Evolutionary conservation across 2,113 vertebrate species (phyloP).

Genomic region (Peromyscus maniculatus): DNA sequence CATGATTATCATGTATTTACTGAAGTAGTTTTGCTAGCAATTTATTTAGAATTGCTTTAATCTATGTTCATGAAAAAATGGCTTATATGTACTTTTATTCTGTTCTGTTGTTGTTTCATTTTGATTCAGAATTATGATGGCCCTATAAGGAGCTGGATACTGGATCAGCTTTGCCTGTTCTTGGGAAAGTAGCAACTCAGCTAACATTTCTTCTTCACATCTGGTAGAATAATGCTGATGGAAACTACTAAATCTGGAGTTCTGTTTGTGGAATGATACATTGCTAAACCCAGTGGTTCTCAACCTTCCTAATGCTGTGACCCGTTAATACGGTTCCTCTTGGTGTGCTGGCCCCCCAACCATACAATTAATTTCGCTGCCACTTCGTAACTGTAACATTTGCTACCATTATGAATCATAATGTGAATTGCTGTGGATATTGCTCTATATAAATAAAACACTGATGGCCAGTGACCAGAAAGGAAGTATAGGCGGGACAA

Average conservation of each 20-base stretch:
- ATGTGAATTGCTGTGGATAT: neutral
- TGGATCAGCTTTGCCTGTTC: neutral
- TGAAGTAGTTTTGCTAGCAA: constrained; percentile 24
- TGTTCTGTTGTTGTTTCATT: neutral
- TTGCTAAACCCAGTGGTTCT: neutral
- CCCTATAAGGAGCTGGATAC: neutral
- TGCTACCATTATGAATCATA: neutral
- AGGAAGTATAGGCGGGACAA: too few species aligned
- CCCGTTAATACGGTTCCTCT: neutral
- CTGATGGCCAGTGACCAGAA: too few species aligned
- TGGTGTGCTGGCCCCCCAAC: neutral
- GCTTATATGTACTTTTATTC: neutral
- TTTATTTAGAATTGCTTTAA: constrained; percentile 1
- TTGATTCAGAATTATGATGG: neutral
- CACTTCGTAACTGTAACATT: neutral
- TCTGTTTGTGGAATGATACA: neutral
- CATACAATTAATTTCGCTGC: neutral
- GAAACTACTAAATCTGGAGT: neutral
- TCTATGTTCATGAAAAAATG: neutral
- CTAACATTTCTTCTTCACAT: neutral
- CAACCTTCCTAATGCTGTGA: neutral
- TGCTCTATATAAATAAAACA: too few species aligned
- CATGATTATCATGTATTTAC: neutral
- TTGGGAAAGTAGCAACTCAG: neutral
- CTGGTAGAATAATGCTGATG: neutral